phyloP scores from a whole-genome alignment of 2,888 invertebrate species.

The Alitta virens region DNA sequence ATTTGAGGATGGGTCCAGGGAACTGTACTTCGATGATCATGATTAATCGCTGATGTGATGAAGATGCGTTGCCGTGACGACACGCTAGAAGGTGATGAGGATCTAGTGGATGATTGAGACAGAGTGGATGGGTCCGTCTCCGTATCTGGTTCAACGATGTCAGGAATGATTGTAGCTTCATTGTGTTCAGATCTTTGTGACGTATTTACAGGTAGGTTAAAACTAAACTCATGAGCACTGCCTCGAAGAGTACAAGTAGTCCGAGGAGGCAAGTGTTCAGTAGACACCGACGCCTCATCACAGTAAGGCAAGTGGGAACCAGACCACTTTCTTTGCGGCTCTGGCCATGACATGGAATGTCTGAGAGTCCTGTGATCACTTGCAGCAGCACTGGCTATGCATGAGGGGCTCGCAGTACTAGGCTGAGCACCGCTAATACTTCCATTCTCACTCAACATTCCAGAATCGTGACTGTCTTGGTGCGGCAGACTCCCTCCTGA shows the following conservation, averaged over 20 bases:
- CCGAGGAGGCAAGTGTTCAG: neutral
- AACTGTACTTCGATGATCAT: neutral
- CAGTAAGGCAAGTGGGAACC: neutral
- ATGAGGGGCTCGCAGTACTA: too few species aligned
- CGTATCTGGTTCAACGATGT: neutral
- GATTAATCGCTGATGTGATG: constrained; percentile 1
- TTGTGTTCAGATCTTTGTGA: neutral
- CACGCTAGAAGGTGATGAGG: neutral
- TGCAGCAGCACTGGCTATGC: neutral
- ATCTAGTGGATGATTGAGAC: neutral
- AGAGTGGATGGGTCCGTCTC: neutral
- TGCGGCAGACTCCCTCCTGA: constrained; percentile 4
- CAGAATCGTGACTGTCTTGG: constrained; percentile 46
- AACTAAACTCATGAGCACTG: constrained; percentile 24
- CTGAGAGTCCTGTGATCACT: constrained; percentile 12
- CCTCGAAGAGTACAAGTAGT: neutral
- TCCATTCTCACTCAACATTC: constrained; percentile 42
- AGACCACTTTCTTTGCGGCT: neutral
- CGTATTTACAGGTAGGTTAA: constrained; percentile 26
- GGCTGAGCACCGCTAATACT: neutral
- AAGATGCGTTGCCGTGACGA: constrained; percentile 5
- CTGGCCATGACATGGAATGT: constrained; percentile 26
- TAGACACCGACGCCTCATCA: neutral
- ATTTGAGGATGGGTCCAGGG: constrained; percentile 1
- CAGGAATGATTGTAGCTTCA: neutral